phyloP scores from a whole-genome alignment of 1,140 invertebrate genomes.

The Pseudomyrmex concolor region DNA sequence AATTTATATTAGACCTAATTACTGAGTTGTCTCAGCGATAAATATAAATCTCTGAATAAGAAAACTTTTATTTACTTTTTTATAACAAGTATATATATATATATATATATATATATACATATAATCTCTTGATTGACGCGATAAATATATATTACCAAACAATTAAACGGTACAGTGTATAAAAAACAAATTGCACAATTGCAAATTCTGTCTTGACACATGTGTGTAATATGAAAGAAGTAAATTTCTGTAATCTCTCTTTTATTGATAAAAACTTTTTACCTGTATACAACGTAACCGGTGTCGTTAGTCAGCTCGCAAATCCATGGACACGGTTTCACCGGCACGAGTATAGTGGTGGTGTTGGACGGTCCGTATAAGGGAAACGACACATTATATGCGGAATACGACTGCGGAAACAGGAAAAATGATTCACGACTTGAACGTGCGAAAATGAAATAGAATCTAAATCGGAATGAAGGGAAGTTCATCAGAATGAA shows the following conservation, averaged over 20 bases:
- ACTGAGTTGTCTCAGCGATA: too few relatives aligned
- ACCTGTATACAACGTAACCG: conserved; percentile 89
- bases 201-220: background rate
- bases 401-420: conserved; percentile 69
- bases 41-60: too few relatives aligned
- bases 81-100: too few relatives aligned
- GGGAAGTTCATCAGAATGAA: background rate
- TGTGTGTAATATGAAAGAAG: background rate
- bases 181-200: background rate
- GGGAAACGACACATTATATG: conserved; percentile 73
- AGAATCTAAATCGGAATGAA: background rate
- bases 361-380: conserved; percentile 78
- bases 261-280: conserved; percentile 18
- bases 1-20: too few relatives aligned
- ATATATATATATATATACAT: too few relatives aligned
- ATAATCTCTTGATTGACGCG: too few relatives aligned
- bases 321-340: conserved; percentile 90
- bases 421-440: background rate
- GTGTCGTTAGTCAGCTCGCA: conserved; percentile 96
- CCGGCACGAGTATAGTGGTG: conserved; percentile 77
- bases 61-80: too few relatives aligned
- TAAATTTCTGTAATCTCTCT: background rate
- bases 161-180: too few relatives aligned
- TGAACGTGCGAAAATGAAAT: background rate
- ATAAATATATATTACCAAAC: too few relatives aligned